Percentiles rank a stretch among this genome's conserved stretches.
Evolutionary conservation across 1,140 invertebrate genomes (phyloP).

Genomic region (Pogonognathellus flavescens): DNA sequence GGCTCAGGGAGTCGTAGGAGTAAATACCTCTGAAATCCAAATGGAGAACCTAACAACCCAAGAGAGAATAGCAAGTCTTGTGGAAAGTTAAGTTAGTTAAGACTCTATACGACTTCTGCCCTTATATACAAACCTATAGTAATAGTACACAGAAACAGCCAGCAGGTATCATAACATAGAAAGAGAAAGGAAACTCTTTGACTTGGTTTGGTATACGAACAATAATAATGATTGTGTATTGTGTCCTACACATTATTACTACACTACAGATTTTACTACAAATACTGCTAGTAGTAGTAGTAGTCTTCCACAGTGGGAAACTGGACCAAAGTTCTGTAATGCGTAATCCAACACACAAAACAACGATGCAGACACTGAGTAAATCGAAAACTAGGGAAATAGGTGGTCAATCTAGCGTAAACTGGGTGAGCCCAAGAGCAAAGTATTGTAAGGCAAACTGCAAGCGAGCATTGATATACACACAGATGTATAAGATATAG

Average conservation of each 20-base stretch:
- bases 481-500: background rate
- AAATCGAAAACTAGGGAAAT: constrained; percentile 48
- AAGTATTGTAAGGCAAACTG: background rate
- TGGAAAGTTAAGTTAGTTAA: background rate
- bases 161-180: background rate
- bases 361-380: background rate
- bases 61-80: background rate
- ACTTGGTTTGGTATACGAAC: background rate
- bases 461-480: background rate
- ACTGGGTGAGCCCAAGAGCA: constrained; percentile 17
- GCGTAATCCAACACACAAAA: constrained; percentile 21
- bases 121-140: background rate
- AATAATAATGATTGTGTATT: too few relatives aligned
- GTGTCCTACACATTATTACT: too few relatives aligned
- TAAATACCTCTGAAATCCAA: background rate
- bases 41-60: background rate
- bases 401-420: constrained; percentile 46
- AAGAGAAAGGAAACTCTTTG: constrained; percentile 2
- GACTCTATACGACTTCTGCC: background rate
- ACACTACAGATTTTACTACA: too few relatives aligned
- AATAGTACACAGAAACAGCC: background rate
- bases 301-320: background rate
- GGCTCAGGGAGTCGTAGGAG: background rate
- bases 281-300: too few relatives aligned
- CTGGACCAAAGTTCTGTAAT: constrained; percentile 39